Evolutionary conservation across 2,113 vertebrate genomes (phyloP).

Genomic region (Phainopepla nitens): DNA sequence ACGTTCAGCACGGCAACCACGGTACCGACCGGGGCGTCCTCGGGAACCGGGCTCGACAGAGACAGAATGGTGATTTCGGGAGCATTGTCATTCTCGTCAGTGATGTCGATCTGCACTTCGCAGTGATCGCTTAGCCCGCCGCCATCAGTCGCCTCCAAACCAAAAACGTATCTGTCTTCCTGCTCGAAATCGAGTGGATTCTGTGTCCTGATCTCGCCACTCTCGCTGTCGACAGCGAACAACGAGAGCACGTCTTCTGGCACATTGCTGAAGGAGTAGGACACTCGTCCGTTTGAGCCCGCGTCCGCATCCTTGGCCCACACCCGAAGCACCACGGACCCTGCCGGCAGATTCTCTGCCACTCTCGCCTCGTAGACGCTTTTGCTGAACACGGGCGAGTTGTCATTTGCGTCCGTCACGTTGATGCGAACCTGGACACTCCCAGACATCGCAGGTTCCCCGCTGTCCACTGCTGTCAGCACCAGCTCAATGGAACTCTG

Average conservation of each 20-base stretch:
- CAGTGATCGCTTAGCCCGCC: too few relatives aligned
- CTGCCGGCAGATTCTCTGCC: background rate
- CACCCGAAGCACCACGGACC: background rate
- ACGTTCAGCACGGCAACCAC: too few relatives aligned
- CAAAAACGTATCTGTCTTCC: background rate
- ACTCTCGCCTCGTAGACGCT: background rate
- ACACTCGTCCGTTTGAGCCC: fast-evolving
- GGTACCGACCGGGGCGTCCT: too few relatives aligned
- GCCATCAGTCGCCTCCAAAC: background rate
- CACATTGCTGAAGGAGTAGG: background rate
- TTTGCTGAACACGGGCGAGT: background rate
- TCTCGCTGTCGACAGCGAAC: background rate
- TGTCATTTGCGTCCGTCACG: fast-evolving
- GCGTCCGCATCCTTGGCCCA: background rate
- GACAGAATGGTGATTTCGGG: too few relatives aligned
- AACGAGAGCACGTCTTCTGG: fast-evolving
- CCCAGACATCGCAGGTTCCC: background rate
- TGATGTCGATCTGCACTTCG: too few relatives aligned
- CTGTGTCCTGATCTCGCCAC: fast-evolving
- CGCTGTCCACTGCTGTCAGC: fast-evolving
- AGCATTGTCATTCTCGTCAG: too few relatives aligned
- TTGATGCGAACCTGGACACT: background rate
- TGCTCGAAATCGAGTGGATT: background rate
- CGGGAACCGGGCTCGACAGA: too few relatives aligned
- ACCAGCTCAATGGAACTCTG: background rate